Conservation (phyloP, 2,888 invertebrate species). For the Drosophila mercatorum region DNA sequence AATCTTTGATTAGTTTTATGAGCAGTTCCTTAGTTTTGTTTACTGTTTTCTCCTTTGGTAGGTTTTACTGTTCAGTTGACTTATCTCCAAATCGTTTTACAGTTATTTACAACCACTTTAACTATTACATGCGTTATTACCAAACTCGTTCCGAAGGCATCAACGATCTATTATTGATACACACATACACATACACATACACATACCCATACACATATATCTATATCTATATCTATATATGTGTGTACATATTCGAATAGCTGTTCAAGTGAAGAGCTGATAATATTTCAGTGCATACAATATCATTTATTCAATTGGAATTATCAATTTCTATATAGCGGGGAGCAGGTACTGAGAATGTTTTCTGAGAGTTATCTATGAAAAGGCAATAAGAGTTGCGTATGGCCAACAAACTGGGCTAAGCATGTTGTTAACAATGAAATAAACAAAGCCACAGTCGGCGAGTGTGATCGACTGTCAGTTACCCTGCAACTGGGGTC, state of each 20-base stretch:
- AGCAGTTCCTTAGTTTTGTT: not conserved
- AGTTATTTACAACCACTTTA: slow-evolving; percentile 17
- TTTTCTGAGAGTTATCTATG: slow-evolving; percentile 45
- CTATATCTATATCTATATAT: not conserved
- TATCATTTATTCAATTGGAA: slow-evolving; percentile 44
- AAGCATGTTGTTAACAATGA: slow-evolving; percentile 50
- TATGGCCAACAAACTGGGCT: slow-evolving; percentile 40
- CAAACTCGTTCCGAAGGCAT: slow-evolving; percentile 12
- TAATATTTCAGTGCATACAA: slow-evolving; percentile 39
- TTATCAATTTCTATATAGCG: slow-evolving; percentile 31
- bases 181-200: not conserved
- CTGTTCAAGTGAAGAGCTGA: slow-evolving; percentile 45
- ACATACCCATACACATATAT: not conserved
- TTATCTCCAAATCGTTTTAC: slow-evolving; percentile 13
- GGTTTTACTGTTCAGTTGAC: not conserved
- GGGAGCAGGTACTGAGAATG: slow-evolving; percentile 30
- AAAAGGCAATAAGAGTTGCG: slow-evolving; percentile 18
- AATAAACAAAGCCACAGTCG: not conserved
- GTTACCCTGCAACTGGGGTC: not conserved
- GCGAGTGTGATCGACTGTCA: not conserved
- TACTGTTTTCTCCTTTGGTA: not conserved
- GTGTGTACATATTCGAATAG: slow-evolving; percentile 6
- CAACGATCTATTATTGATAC: slow-evolving; percentile 6
- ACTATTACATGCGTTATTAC: slow-evolving; percentile 44
- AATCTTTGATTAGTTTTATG: too few species aligned